Base-by-base conservation (phyloP, 2,797 vertebrate species). In the Taenioides sp. region DNA sequence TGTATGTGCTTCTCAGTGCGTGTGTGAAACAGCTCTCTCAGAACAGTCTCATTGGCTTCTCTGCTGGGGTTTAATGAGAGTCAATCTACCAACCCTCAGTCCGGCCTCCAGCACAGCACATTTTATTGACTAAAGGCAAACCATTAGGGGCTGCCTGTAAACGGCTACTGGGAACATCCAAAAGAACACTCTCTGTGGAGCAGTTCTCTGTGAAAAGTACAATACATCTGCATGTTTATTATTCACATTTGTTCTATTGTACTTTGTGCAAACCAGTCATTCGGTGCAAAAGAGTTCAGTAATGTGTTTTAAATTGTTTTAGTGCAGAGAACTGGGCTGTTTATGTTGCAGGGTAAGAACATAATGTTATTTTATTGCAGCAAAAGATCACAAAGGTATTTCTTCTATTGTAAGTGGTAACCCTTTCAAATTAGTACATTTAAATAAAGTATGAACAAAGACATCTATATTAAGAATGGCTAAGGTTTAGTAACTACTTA, bases 21-120 rank as follows among this genome's bases (percentile, higher is more conserved):
- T 7, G 22, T 50, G 65, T 67, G 47, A 55, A 67, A 40, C 55
- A 57, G 67, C 34, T 23, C 67, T 69, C 22, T 58, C 52, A 31
- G 20, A 25, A 59, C 20, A 59, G 22, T 57, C 54, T 69, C 55
- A 57, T 57, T 47, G 67, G 64, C 50, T 55, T 67, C 47, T 67
- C 64, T 65, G 65, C 12, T 67, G 65, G 65, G 27, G 49, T 55
- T 67, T 67, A 67, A 67, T 57, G 54, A 67, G 28, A 57, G 54
- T 69, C 34, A 69, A 59, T 69, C 27, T 67, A 67, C 4, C 27
- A 54, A 22, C 10, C 50, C 65, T 34, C 50, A 52, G 54, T 67
- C 54, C 54, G 27, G 65, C 50, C 49, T 67, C 49, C 65, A 67
- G 65, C 65, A n/a, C 65, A 54, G 50, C 20, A 52, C 50, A 55